Evolutionary conservation across 2,888 invertebrate genomes (phyloP), one percentile per base, ranked within the genome.

Genomic region (Diplazon laetatorius): DNA sequence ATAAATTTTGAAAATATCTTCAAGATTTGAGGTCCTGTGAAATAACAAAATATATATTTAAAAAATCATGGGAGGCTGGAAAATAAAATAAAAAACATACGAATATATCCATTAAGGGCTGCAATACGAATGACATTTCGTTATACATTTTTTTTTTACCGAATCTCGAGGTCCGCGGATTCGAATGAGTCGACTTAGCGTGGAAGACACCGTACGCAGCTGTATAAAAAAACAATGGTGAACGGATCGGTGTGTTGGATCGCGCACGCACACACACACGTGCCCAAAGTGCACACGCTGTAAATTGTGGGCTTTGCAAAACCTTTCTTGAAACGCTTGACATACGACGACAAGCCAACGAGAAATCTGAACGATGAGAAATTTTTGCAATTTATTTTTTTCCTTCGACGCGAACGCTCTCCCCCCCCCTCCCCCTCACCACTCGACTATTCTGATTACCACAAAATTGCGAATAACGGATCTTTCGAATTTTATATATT

Each of bases 211-310:
- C 30, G 6, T 30, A 30, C 37, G 37, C 20, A 30, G 42, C 44
- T 48, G 82, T 83, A 70, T 70, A 80, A 77, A 80, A n/a, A 83
- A 86, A 86, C 86, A 86, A 87, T 87, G 82, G 82, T 75, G 76
- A 82, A 60, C 59, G 59, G 65, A 10, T 42, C 42, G 44, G 46
- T 57, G 46, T 37, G 44, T 25, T 30, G 37, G 44, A 59, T 55
- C 44, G 44, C 55, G 44, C 52, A 46, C 44, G 44, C 55, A 44
- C 52, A 46, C 10, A 63, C 50, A n/a, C 44, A 22, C 46, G 44
- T 39, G 60, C 39, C 22, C 14, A 37, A 14, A 48, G 46, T 37
- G 25, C 18, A 70, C 22, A 18, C 35, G 46, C 37, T 20, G 52
- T 30, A 30, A n/a, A 42, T 25, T 25, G 39, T 39, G 52, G 25